These are phyloP conservation scores for Numenius arquata DNA, from an alignment of 2,113 vertebrate species.

Conservation along the genomic window DNA sequence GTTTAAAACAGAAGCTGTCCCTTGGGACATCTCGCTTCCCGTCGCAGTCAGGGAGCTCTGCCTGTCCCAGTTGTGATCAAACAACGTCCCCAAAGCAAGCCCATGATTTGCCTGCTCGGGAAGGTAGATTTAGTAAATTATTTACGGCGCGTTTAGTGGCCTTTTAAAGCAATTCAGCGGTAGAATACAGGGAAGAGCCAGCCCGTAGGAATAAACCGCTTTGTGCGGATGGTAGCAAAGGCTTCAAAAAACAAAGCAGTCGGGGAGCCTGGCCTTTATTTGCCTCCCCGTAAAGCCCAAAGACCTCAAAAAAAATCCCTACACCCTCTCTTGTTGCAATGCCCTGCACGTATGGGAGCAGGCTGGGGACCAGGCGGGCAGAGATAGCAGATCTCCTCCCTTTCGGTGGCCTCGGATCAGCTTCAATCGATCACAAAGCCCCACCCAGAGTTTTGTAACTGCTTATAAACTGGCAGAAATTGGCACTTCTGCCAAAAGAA, in stretches of 20 bases:
- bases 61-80: not conserved
- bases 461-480: not conserved
- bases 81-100: not conserved
- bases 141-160: not conserved
- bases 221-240: not conserved
- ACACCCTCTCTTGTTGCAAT: not conserved
- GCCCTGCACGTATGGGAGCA: not conserved
- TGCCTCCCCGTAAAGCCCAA: not conserved
- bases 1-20: not conserved
- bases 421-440: not conserved
- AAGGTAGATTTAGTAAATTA: not conserved
- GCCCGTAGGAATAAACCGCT: not conserved
- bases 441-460: not conserved
- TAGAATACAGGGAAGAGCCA: not conserved
- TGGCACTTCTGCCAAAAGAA: slow-evolving; percentile 18
- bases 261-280: rapidly evolving
- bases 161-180: not conserved
- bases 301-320: not conserved
- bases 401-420: not conserved
- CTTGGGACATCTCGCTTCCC: not conserved
- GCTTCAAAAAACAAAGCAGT: not conserved
- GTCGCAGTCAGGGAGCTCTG: not conserved
- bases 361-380: not conserved
- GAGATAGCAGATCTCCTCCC: not conserved
- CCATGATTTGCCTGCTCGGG: rapidly evolving